Evolutionary conservation across 2,113 vertebrate species (phyloP), one percentile per base, ranked within the genome.

Genomic region (Pampusana beccarii): DNA sequence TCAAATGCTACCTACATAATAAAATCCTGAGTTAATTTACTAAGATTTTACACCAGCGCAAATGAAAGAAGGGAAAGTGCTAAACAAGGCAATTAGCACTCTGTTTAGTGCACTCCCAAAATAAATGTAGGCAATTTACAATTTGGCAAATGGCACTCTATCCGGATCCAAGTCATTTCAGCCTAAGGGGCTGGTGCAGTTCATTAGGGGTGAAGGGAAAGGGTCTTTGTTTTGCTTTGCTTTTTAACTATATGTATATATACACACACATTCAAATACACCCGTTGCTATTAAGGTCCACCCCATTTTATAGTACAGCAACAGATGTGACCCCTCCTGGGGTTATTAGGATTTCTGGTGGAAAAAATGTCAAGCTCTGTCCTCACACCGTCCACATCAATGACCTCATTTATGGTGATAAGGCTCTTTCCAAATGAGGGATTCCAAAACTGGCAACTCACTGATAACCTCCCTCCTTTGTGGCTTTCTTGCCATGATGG

Each of bases 11-110:
- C 98, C 98, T 98, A 97, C 98, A 97, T 97, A 98, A 98, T 98
- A 98, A 98, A 98, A 98, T 97, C 97, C 96, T 73, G 97, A 98
- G 98, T 98, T 98, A 98, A 98, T 98, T 98, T 98, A 97, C 97
- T 97, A 98, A 98, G 97, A 98, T 98, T 98, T 98, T 98, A 98
- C 97, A 98, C 98, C 97, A 98, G 97, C 98, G 98, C 97, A 98
- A 98, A 98, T 98, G 97, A 97, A 98, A 98, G 97, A 98, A 97
- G 97, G 95, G 95, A 97, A 98, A 98, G 98, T 98, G 98, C 98
- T 98, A 98, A 98, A 97, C 98, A 98, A 98, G 98, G 97, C 98
- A 98, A 98, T 98, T 98, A 98, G 98, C 98, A 98, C 98, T 98
- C 98, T 98, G 97, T 98, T 98, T 98, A 98, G 98, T 97, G 97